Percentiles rank a stretch among this genome's conserved stretches.
Conservation (phyloP, 2,888 invertebrate genomes). For the Coecobrya sp. region DNA sequence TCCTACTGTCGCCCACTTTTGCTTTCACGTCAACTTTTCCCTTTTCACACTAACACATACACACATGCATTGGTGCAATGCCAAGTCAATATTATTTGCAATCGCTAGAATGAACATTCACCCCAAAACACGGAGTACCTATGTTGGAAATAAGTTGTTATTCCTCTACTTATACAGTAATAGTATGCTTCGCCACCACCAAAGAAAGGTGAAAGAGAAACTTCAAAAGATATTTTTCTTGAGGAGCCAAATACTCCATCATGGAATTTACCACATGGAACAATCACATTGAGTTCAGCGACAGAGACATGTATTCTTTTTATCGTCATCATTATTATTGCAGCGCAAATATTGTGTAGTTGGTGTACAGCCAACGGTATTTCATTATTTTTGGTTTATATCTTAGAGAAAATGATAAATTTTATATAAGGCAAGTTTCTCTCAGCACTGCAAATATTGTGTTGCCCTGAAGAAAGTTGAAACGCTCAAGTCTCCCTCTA, state of each 20-base stretch:
- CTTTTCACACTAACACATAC: background rate
- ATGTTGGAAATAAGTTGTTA: background rate
- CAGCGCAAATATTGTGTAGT: slow-evolving; percentile 32
- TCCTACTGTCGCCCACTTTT: slow-evolving; percentile 48
- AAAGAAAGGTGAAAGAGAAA: slow-evolving; percentile 38
- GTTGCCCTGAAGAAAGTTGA: slow-evolving; percentile 20
- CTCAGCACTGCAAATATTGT: background rate
- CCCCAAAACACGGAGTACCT: background rate
- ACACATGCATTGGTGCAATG: slow-evolving; percentile 7
- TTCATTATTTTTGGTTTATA: slow-evolving; percentile 43
- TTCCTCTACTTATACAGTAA: background rate
- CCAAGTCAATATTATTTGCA: slow-evolving; percentile 31
- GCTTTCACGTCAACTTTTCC: slow-evolving; percentile 31
- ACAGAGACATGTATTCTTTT: slow-evolving; percentile 4
- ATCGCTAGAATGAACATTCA: background rate
- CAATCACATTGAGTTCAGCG: slow-evolving; percentile 35
- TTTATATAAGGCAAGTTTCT: background rate
- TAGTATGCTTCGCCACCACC: background rate
- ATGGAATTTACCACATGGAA: slow-evolving; percentile 42
- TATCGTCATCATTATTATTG: slow-evolving; percentile 6
- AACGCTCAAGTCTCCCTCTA: background rate
- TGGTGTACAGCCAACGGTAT: slow-evolving; percentile 14
- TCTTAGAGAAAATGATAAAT: background rate
- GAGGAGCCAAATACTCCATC: background rate
- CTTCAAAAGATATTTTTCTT: slow-evolving; percentile 61